Percentiles rank a stretch among this genome's conserved stretches.
These are phyloP conservation scores for Gymnosoma rotundatum DNA, from an alignment of 2,888 invertebrate genomes.

Conservation along the genomic window DNA sequence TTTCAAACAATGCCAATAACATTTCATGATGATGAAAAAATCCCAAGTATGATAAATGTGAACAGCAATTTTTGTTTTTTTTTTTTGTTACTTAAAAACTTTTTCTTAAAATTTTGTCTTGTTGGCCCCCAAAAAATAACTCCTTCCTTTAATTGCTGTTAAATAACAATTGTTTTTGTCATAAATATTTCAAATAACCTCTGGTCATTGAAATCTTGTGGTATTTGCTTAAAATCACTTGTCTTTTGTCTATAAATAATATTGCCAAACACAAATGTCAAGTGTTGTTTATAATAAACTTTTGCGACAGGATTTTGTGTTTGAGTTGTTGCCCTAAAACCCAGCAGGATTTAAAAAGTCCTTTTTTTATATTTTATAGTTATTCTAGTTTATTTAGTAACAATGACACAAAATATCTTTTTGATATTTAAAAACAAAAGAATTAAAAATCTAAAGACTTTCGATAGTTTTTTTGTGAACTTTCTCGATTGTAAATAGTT, in stretches of 20 bases:
- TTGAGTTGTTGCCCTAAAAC: conserved; percentile 34
- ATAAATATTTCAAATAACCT: conserved; percentile 69
- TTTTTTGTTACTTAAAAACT: background rate
- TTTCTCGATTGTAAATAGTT: background rate
- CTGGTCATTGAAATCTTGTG: conserved; percentile 68
- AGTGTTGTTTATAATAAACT: conserved; percentile 64
- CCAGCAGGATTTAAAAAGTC: conserved; percentile 63
- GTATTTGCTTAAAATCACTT: conserved; percentile 68
- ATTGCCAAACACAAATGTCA: conserved; percentile 67
- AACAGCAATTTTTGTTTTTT: background rate
- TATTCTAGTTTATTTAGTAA: conserved; percentile 68
- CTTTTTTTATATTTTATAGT: conserved; percentile 31
- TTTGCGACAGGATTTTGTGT: conserved; percentile 57
- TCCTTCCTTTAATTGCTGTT: conserved; percentile 43
- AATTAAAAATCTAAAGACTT: conserved; percentile 22
- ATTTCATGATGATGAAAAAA: no score
- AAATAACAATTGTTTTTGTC: conserved; percentile 58
- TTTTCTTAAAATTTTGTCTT: conserved; percentile 46
- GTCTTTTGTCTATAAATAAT: conserved; percentile 68
- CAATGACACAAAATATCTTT: conserved; percentile 50
- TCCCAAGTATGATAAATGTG: no score
- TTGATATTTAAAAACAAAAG: conserved; percentile 1
- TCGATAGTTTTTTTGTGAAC: conserved; percentile 59
- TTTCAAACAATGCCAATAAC: no score
- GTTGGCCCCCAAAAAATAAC: conserved; percentile 16